Base-by-base conservation (phyloP, 1,140 invertebrate genomes). In the Papilio machaon region DNA sequence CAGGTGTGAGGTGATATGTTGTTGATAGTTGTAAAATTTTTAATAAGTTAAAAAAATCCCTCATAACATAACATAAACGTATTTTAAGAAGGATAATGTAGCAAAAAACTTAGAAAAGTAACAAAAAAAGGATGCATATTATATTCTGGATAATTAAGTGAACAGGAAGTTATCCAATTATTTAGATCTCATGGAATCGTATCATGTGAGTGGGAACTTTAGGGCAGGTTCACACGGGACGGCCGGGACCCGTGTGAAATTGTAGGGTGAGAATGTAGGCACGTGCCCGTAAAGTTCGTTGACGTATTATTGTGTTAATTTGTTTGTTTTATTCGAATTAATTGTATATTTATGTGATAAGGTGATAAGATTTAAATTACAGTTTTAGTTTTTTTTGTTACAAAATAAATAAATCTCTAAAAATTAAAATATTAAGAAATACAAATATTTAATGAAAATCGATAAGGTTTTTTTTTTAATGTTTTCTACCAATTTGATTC, bases 161-260 rank as follows among this genome's bases (percentile, higher is more conserved):
- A 58, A 58, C 54, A 58, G 54, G 54, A 58, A 8, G 54, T 58
- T 58, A 0, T 5, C 6, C 17, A 58, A 58, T 49, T 49, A 49
- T 49, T 49, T 8, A 47, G 10, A 17, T 54, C 54, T 58, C 54
- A 58, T 58, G 54, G 17, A 58, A 58, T 58, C 54, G 54, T 58
- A 58, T 52, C 49, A 15, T 58, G 54, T 58, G 54, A n/a, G 17
- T 58, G 54, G 54, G 54, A 58, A 58, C 54, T 58, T 58, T 58
- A 58, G 54, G 17, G 54, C 17, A 58, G 54, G 15, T 17, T 58
- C 54, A 58, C 54, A 58, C 54, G 54, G 47, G 54, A 58, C 54
- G 54, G 17, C 54, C 17, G 54, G 4, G 49, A 15, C 17, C 38
- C 54, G 54, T 58, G 54, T 58, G 54, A 58, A 58, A 5, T 58